Base-by-base conservation (phyloP, 30 jellyfish, hydroid and myxozoan genomes). In the Pelagia noctiluca region DNA sequence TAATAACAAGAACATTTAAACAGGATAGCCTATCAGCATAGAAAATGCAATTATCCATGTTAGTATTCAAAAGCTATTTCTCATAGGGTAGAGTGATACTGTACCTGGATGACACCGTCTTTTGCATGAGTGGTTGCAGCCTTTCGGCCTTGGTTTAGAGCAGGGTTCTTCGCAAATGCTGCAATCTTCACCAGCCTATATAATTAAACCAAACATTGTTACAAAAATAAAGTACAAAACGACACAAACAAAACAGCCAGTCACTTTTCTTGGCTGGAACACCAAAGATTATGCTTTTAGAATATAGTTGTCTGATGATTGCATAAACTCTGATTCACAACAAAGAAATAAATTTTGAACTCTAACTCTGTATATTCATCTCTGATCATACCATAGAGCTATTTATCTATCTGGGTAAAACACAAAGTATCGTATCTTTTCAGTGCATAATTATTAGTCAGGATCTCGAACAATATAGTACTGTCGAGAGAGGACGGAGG, bases 41-140 rank as follows among this genome's bases (percentile, higher is more conserved):
- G n/a, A n/a, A n/a, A n/a, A n/a, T n/a, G n/a, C n/a, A n/a, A n/a
- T n/a, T n/a, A n/a, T n/a, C n/a, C n/a, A n/a, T n/a, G n/a, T n/a
- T 16, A 5, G 57, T 42, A 42, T 5, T 8, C 8, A 42, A 42
- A 42, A 8, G 16, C 57, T 16, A 42, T 8, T 42, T 5, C 57
- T 42, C 12, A 8, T 42, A 42, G 16, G 57, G 57, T 42, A 42
- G 57, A 42, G 16, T 8, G 8, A 5, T 42, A 42, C 8, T 8
- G 16, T 57, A 93, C 98, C 98, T 63, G 98, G 96, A 69, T 93
- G 98, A 53, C 98, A 93, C n/a, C 87, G 87, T 63, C 86, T 50
- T 35, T 67, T 74, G 75, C 98, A 93, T 38, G 12, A 53, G 65
- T 93, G 98, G 36, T 65, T 71, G 84, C 98, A 93, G n/a, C 96